Evolutionary conservation across 2,888 invertebrate species (phyloP).

Genomic region (Mythimna vitellina): DNA sequence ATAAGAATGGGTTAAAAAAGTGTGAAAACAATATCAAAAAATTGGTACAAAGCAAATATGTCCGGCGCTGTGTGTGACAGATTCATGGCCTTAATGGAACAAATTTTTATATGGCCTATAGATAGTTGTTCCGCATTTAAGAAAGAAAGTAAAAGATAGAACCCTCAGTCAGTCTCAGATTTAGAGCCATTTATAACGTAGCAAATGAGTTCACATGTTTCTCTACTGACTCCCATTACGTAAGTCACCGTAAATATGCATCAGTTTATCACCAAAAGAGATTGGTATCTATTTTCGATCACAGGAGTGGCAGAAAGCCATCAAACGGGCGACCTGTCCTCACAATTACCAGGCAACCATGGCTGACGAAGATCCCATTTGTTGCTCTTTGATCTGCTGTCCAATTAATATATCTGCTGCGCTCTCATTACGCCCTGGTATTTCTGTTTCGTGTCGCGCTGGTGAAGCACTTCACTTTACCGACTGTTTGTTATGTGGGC

Average conservation of each 20-base stretch:
- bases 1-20: too few relatives aligned
- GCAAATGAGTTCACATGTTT: conserved; percentile 33
- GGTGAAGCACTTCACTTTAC: conserved; percentile 58
- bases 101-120: too few relatives aligned
- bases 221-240: conserved; percentile 46
- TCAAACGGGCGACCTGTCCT: conserved; percentile 72
- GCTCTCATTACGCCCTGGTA: conserved; percentile 77
- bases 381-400: conserved; percentile 80
- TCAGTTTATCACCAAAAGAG: conserved; percentile 55
- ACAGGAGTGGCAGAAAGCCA: conserved; percentile 58
- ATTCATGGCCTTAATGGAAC: too few relatives aligned
- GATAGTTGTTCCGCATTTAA: not conserved
- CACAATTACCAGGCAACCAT: conserved; percentile 79
- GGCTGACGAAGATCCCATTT: conserved; percentile 72
- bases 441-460: conserved; percentile 76
- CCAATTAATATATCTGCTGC: conserved; percentile 82
- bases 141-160: not conserved
- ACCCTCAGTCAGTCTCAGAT: not conserved
- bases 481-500: conserved; percentile 46
- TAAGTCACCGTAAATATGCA: conserved; percentile 33
- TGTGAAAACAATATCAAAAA: too few relatives aligned
- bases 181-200: conserved; percentile 14
- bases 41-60: too few relatives aligned
- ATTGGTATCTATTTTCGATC: conserved; percentile 60
- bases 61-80: too few relatives aligned